phyloP scores from a whole-genome alignment of 2,888 invertebrate species.

The Erpobdella octoculata region DNA sequence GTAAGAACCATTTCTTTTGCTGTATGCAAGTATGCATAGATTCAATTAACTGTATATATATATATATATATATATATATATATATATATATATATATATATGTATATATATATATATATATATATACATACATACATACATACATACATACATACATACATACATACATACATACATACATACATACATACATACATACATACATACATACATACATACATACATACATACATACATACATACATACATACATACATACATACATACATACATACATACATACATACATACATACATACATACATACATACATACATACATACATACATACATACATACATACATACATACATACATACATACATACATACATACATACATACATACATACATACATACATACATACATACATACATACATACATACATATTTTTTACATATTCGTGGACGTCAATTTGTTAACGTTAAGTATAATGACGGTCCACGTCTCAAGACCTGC shows the following conservation, averaged over 20 bases:
- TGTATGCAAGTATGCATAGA: constrained; percentile 23
- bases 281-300: constrained; percentile 15
- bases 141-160: constrained; percentile 13
- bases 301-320: constrained; percentile 5
- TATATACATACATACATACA: constrained; percentile 21
- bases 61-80: constrained; percentile 27
- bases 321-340: constrained; percentile 24
- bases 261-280: neutral
- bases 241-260: constrained; percentile 23
- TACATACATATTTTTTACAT: constrained; percentile 13
- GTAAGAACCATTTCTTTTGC: no score
- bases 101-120: constrained; percentile 26
- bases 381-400: constrained; percentile 15
- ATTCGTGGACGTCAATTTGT: no score
- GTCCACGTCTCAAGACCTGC: no score
- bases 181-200: constrained; percentile 9
- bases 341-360: constrained; percentile 23
- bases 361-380: neutral
- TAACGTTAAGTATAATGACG: no score
- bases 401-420: constrained; percentile 5
- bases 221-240: constrained; percentile 31
- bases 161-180: constrained; percentile 7
- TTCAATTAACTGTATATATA: no score
- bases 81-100: constrained; percentile 28
- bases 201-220: constrained; percentile 29